Conservation (phyloP, 2,888 invertebrate genomes). For the Brassicogethes aeneus region DNA sequence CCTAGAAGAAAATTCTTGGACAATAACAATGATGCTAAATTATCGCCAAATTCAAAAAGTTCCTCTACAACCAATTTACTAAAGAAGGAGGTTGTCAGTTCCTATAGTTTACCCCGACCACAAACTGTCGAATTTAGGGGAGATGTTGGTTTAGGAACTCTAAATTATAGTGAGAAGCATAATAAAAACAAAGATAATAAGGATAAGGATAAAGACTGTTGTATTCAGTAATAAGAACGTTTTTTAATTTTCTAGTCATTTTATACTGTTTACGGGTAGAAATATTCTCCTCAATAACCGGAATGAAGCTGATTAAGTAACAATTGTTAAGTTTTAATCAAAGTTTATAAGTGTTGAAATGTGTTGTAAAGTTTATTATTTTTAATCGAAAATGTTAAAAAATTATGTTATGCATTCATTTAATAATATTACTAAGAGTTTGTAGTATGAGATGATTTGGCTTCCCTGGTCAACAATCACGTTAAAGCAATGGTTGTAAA, state of each 20-base stretch:
- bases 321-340: conserved; percentile 16
- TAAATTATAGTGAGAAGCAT: conserved; percentile 6
- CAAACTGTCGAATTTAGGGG: conserved; percentile 11
- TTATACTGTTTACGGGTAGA: conserved; percentile 29
- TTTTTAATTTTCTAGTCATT: conserved; percentile 33
- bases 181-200: conserved; percentile 17
- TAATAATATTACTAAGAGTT: conserved; percentile 15
- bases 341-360: conserved; percentile 25
- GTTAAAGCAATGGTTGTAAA: conserved; percentile 39
- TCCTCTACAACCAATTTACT: conserved; percentile 18
- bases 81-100: conserved; percentile 22
- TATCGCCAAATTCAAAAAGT: conserved; percentile 14
- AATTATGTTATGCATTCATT: conserved; percentile 28
- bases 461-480: conserved; percentile 35
- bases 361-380: conserved; percentile 26
- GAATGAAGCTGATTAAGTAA: conserved; percentile 18
- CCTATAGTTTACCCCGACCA: conserved; percentile 21
- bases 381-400: not conserved
- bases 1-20: conserved; percentile 15
- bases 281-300: conserved; percentile 26
- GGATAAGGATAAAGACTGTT: conserved; percentile 33
- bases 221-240: conserved; percentile 27
- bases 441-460: conserved; percentile 21
- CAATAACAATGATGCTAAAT: conserved; percentile 1
- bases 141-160: conserved; percentile 12